Evolutionary conservation across 2,797 vertebrate species (phyloP), one percentile per base, ranked within the genome.

Genomic region (Parotocinclus haroldoi): DNA sequence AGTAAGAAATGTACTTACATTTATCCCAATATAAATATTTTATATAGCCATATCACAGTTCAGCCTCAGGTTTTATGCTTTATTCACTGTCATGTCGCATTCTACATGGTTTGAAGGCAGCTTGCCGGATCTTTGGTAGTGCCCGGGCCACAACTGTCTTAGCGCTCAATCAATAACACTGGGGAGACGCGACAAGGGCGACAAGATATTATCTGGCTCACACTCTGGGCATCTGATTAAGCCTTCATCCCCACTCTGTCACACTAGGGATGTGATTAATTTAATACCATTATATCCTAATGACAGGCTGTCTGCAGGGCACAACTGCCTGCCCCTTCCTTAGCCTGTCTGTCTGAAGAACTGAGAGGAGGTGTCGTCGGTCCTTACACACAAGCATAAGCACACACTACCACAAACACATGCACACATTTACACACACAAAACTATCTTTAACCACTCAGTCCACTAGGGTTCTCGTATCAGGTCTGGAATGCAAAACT

Each of bases 161-260:
- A 91, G 89, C 86, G 87, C 88, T 89, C 87, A 87, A 88, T 89
- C 89, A 90, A 91, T 88, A 85, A 85, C 82, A 68, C 82, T 80
- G 83, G 87, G 84, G 86, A 89, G 89, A 90, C 86, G 83, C 80
- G 89, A 91, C 88, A 90, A 90, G 89, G 88, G 87, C 85, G 87
- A 91, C 89, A 89, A 90, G 89, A 92, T 90, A 92, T 92, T 90
- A 92, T 91, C 88, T 90, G 84, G 85, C 89, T 89, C 88, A 85
- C 84, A 87, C 87, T 86, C 87, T 86, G 85, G 85, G 87, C 84
- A 85, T 86, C 86, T 88, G 88, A 90, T 91, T 90, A 91, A 91
- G 86, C 86, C 87, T 89, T 89, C 88, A 90, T 88, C 87, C 88
- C 84, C 83, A 87, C 89, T 89, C 89, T 88, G 90, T 90, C 91